Evolutionary conservation across 2,888 invertebrate species (phyloP), one percentile per base, ranked within the genome.

Genomic region (Brenthis ino): DNA sequence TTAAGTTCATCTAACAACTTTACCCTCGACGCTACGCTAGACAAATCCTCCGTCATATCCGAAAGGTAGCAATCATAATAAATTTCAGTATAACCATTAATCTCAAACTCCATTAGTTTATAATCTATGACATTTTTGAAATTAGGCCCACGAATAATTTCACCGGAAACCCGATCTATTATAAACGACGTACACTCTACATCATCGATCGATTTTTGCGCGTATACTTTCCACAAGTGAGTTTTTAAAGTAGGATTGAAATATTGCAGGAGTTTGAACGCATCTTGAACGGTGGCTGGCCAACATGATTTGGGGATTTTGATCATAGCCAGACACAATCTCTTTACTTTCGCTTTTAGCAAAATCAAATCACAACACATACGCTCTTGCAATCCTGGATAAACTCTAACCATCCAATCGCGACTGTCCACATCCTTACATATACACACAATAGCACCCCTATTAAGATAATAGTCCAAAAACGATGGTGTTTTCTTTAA

Each of bases 71-170:
- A 85, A 73, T 91, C 89, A 57, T 86, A 88, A 74, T 92, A 92
- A 54, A 91, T 88, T 72, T 91, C 91, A 0, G 84, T 86, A 56
- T 85, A 89, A 0, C 88, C 91, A 11, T 83, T 85, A n/a, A 91
- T 53, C 69, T 91, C 91, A 71, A 92, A 91, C 14, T 91, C 89
- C 82, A 91, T 91, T 70, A 87, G 87, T 12, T 79, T 79, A 60
- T 91, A 91, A 73, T 92, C 91, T 48, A 92, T 87, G 0, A 91
- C 82, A 72, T 92, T 92, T 76, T 89, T 90, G 65, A 91, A 91
- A 0, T 82, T 75, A 0, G 85, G 85, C 0, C 91, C 91, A 0
- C 92, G 80, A 55, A 92, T 86, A 0, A 91, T 85, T 77, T 92
- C 91, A 0, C 87, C 88, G 0, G 92, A 92, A 0, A 89, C 82